These are phyloP conservation scores for Podarcis siculus DNA, from an alignment of 2,797 vertebrate species.

Conservation along the genomic window DNA sequence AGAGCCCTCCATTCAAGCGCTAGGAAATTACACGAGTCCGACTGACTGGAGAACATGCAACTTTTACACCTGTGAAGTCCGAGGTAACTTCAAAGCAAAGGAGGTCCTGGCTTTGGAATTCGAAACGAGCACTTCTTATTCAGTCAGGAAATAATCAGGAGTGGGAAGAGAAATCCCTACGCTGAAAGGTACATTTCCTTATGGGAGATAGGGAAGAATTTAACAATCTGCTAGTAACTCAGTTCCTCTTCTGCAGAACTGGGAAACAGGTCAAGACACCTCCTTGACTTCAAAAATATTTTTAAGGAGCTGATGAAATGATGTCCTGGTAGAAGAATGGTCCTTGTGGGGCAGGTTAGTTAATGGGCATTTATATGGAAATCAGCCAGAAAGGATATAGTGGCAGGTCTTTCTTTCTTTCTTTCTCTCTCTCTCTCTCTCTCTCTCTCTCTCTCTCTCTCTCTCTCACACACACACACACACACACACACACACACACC, in stretches of 20 bases:
- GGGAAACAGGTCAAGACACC: background rate
- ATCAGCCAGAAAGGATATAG: too few species aligned
- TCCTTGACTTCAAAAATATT: background rate
- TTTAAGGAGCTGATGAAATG: background rate
- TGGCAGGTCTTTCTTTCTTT: too few species aligned
- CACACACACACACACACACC: too few species aligned
- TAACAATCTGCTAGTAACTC: background rate
- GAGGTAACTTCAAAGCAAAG: conserved; percentile 22
- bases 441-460: background rate
- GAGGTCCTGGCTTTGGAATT: background rate
- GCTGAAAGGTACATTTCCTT: background rate
- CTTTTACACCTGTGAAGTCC: conserved; percentile 18
- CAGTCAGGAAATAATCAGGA: conserved; percentile 3
- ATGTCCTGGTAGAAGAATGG: background rate
- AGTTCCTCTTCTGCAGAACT: background rate
- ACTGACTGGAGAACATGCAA: background rate
- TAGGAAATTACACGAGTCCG: background rate
- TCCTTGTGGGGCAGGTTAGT: background rate
- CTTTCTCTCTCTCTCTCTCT: background rate
- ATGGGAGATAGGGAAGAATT: background rate
- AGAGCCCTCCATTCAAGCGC: background rate
- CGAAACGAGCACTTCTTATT: conserved; percentile 1
- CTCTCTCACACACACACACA: background rate
- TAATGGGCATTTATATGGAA: background rate
- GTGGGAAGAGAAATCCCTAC: background rate